Conservation (phyloP, 2,888 invertebrate species). For the Drosophila kambysellisi region DNA sequence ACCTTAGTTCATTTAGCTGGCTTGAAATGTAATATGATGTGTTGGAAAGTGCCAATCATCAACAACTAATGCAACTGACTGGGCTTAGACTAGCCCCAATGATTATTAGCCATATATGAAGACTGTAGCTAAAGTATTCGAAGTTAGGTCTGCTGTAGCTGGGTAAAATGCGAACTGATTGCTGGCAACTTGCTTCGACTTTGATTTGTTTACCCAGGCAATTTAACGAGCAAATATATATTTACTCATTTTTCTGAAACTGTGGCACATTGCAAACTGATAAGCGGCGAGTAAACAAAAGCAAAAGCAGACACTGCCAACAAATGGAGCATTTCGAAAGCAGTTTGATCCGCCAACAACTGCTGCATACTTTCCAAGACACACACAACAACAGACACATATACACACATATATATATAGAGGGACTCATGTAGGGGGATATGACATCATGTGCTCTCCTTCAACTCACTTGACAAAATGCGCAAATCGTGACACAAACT, state of each 20-base stretch:
- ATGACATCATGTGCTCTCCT: constrained; percentile 64
- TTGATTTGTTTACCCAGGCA: constrained; percentile 36
- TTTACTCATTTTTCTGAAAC: constrained; percentile 9
- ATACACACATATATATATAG: neutral
- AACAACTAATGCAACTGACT: neutral
- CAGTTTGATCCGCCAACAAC: constrained; percentile 39
- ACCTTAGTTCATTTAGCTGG: constrained; percentile 10
- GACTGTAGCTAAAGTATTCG: neutral
- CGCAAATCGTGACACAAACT: constrained; percentile 62
- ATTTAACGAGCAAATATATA: constrained; percentile 24
- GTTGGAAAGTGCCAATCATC: constrained; percentile 10
- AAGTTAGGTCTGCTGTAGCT: constrained; percentile 12
- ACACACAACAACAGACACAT: constrained; percentile 8
- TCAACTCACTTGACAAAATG: constrained; percentile 50
- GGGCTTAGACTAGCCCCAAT: neutral
- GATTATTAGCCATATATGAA: neutral
- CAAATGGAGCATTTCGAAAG: constrained; percentile 18
- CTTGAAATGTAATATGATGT: constrained; percentile 35
- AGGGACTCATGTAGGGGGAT: constrained; percentile 5
- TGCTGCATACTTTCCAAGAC: constrained; percentile 60
- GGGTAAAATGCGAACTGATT: constrained; percentile 5
- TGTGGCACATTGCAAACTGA: constrained; percentile 28
- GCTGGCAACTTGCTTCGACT: constrained; percentile 4
- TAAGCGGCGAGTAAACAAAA: constrained; percentile 39
- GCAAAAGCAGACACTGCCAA: constrained; percentile 9